phyloP scores from a whole-genome alignment of 2,888 invertebrate genomes.

The Macropis europaea region DNA sequence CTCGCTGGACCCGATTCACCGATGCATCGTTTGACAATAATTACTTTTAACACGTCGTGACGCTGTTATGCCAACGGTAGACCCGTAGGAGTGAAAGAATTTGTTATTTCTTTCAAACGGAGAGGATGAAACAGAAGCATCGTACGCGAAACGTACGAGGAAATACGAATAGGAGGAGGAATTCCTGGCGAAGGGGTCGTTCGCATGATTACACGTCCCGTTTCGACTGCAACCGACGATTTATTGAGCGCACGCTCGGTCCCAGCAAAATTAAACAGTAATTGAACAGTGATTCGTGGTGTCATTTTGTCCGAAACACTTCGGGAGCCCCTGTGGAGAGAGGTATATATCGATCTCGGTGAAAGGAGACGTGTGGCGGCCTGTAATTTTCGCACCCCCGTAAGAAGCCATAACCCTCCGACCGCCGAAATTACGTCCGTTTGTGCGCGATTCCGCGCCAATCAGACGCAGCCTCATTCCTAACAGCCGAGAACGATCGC shows the following conservation, averaged over 20 bases:
- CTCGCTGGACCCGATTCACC: conserved; percentile 11
- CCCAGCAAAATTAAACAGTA: conserved; percentile 44
- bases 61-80: no score
- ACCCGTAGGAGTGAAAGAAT: no score
- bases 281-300: conserved; percentile 52
- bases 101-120: no score
- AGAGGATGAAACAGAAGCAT: no score
- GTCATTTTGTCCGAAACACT: conserved; percentile 56
- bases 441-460: conserved; percentile 72
- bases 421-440: conserved; percentile 73
- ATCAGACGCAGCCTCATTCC: conserved; percentile 60
- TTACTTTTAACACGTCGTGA: no score
- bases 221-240: background rate
- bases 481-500: conserved; percentile 48
- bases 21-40: conserved; percentile 2
- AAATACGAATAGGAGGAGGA: no score
- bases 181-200: no score
- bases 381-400: conserved; percentile 71
- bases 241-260: conserved; percentile 13
- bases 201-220: conserved; percentile 17
- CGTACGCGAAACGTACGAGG: no score
- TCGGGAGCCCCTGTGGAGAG: conserved; percentile 24
- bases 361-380: conserved; percentile 56
- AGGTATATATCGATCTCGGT: conserved; percentile 50
- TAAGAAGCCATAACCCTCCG: conserved; percentile 62